Conservation (phyloP, 2,113 vertebrate species). For the Tursiops truncatus region DNA sequence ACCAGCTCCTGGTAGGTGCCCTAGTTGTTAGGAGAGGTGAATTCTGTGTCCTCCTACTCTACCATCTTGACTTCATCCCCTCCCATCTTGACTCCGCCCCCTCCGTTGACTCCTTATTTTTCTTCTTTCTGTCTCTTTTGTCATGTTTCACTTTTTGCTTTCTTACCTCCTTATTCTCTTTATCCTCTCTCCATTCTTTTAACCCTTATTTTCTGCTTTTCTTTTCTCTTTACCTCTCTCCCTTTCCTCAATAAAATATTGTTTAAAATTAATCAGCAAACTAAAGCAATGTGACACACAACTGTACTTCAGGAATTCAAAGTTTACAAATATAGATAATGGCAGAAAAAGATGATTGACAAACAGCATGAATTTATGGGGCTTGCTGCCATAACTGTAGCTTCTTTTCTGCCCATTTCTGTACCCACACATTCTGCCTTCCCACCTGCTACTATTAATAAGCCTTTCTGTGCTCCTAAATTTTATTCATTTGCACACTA, state of each 20-base stretch:
- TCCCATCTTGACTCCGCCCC: too few species aligned
- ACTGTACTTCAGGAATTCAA: neutral
- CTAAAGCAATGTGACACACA: neutral
- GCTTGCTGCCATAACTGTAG: neutral
- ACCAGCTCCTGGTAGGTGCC: too few species aligned
- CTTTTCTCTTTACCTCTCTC: neutral
- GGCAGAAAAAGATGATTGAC: neutral
- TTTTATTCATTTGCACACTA: neutral
- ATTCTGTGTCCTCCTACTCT: too few species aligned
- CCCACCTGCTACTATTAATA: neutral
- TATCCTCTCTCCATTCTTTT: neutral
- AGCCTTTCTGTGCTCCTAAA: neutral
- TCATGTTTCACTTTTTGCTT: neutral
- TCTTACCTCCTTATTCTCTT: neutral
- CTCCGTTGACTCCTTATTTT: neutral
- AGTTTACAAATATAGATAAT: neutral
- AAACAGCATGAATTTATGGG: neutral
- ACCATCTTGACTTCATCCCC: too few species aligned
- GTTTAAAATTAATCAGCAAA: neutral
- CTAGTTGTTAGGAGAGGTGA: too few species aligned
- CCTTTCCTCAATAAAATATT: neutral
- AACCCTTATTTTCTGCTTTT: neutral
- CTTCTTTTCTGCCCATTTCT: neutral
- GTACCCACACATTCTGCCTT: neutral
- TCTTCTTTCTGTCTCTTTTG: neutral